Conservation (phyloP, 1,140 invertebrate species). For the Philopotamus ludificatus region DNA sequence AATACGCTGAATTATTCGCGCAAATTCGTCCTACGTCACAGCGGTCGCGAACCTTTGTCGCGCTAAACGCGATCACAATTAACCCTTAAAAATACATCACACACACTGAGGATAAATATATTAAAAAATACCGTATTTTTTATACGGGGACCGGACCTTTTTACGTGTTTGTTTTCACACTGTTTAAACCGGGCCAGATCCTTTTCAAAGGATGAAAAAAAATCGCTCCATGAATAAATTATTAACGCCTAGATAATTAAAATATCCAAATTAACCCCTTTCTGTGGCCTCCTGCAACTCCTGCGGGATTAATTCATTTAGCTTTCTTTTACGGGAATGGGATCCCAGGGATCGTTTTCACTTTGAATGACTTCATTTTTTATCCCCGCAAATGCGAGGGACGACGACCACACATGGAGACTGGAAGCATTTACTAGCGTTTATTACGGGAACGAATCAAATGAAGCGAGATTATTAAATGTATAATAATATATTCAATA, state of each 20-base stretch:
- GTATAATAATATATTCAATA: too few relatives aligned
- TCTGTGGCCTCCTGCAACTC: conserved; percentile 16
- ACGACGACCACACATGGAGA: too few relatives aligned
- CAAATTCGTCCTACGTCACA: too few relatives aligned
- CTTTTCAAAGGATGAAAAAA: conserved; percentile 24
- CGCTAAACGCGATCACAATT: neutral
- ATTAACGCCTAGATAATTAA: conserved; percentile 35
- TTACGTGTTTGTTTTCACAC: conserved; percentile 26
- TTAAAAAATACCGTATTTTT: neutral
- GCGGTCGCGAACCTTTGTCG: too few relatives aligned
- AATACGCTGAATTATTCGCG: too few relatives aligned
- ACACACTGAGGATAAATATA: too few relatives aligned
- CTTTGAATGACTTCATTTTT: conserved; percentile 4
- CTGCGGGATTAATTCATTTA: conserved; percentile 32
- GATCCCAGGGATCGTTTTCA: conserved; percentile 4
- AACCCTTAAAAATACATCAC: too few relatives aligned
- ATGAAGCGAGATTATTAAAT: too few relatives aligned
- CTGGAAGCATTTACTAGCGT: too few relatives aligned
- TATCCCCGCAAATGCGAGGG: neutral
- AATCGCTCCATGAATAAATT: conserved; percentile 32
- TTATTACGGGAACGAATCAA: too few relatives aligned
- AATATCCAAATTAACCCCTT: conserved; percentile 36
- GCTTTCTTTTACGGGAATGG: conserved; percentile 10
- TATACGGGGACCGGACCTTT: neutral
- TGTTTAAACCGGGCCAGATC: conserved; percentile 6